Base-by-base conservation (phyloP, 1,140 invertebrate species). In the Planococcus citri region DNA sequence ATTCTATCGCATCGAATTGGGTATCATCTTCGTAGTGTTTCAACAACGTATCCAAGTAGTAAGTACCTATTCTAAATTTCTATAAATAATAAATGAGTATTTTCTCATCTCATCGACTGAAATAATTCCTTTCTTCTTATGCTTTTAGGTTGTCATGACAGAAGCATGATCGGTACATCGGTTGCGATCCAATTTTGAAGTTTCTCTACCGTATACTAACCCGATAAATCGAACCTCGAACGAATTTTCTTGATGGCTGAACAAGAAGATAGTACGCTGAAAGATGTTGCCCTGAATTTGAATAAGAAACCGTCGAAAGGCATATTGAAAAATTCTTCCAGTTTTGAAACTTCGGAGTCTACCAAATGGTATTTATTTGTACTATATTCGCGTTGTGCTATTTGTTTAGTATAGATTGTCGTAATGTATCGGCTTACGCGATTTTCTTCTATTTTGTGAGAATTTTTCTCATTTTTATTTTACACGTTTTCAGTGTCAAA, bases 281-380 rank as follows among this genome's bases (percentile, higher is more conserved):
- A 6, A n/a, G 70, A 72, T n/a, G 72, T 74, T 68, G 74, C 74
- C 1, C 82, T 83, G 72, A 82, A 82, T 75, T 74, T 83, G 25
- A 77, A 76, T 68, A 90, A 91, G 78, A 85, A 86, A 76, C 92
- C 92, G 73, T 85, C 87, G 33, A 95, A 95, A 82, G 90, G 94
- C 73, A 96, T 96, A 76, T 80, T 96, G 70, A 96, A 95, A 81
- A 88, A 89, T 71, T 92, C 91, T 0, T 88, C 91, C 71, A 95
- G 92, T 80, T 91, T 92, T 77, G 90, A 93, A 78, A 86, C 83
- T 73, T 84, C 84, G 72, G 85, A 90, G 72, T 80, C 82, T 74
- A 81, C 81, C 38, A 72, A 75, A 74, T 72, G 75, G 75, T 79
- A 73, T 74, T 75, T 73, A 37, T 14, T 51, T 38, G 6, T 14